Base-by-base conservation (phyloP, 2,797 vertebrate species). In the Mus spretus region DNA sequence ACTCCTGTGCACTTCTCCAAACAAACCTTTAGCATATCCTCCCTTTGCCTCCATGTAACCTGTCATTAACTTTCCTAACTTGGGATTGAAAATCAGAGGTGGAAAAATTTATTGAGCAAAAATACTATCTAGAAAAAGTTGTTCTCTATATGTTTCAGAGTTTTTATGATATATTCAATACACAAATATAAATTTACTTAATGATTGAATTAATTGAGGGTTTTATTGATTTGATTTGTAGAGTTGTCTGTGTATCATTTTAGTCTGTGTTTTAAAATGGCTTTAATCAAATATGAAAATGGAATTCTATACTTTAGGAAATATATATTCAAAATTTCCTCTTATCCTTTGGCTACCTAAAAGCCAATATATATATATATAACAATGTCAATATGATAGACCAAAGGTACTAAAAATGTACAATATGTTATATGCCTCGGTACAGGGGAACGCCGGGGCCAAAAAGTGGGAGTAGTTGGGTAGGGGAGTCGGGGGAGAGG, bases 211-310 rank as follows among this genome's bases (percentile, higher is more conserved):
- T 91, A 85, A 95, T 88, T 91, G 90, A 55, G 37, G 26, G 2
- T 78, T 17, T 57, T 37, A 93, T 85, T 65, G 26, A 72, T 90
- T 65, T 63, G 82, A 93, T 67, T 95, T 74, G 72, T 74, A 55
- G 89, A 78, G 77, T 13, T 97, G 34, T 75, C 9, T 96, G 2
- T 0, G 72, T 97, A 74, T 80, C 28, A 57, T 95, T 7, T n/a
- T 63, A 1, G 65, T 97, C 55, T 97, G 6, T 65, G 37, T 96
- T 77, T 85, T 90, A 94, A 96, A 90, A 91, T 15, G 96, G 3
- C 47, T 93, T 9, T 86, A 3, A 79, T 91, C 57, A 93, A 44
- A 47, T 9, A 93, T 9, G 9, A 94, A 55, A 37, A 85, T 78
- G 57, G 50, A 91, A n/a, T 96, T 93, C 93, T 4, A 0, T 47